These are phyloP conservation scores for Atherinomorus stipes DNA, from an alignment of 2,113 vertebrate species.

Conservation along the genomic window DNA sequence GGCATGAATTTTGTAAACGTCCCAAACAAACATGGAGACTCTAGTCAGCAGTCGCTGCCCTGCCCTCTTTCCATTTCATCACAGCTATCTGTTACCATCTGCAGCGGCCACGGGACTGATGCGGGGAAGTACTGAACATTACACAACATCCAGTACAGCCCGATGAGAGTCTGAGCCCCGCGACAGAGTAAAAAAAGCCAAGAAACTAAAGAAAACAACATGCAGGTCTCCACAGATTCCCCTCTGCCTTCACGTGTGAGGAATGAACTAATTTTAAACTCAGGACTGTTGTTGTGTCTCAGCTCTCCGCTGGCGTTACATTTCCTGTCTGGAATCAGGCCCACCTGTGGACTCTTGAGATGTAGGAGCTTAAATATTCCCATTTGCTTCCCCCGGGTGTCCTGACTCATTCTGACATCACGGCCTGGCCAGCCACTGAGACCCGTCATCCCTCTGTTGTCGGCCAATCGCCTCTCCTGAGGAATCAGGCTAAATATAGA, in stretches of 20 bases:
- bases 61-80: conserved; percentile 47
- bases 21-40: conserved; percentile 48
- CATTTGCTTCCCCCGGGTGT: conserved; percentile 40
- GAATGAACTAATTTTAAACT: conserved; percentile 57
- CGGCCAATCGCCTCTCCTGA: conserved; percentile 62
- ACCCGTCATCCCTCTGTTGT: conserved; percentile 47
- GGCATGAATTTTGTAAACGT: conserved; percentile 26
- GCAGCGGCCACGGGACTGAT: conserved; percentile 34
- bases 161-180: conserved; percentile 21
- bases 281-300: conserved; percentile 60
- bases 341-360: conserved; percentile 66
- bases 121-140: conserved; percentile 15
- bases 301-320: conserved; percentile 40
- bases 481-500: conserved; percentile 72
- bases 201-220: conserved; percentile 37
- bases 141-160: conserved; percentile 25
- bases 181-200: conserved; percentile 1
- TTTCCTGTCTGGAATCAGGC: conserved; percentile 68
- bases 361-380: conserved; percentile 44
- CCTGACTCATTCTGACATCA: conserved; percentile 75
- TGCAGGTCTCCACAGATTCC: conserved; percentile 14
- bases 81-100: conserved; percentile 43
- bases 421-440: conserved; percentile 37
- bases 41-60: conserved; percentile 45
- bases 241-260: conserved; percentile 16